Base-by-base conservation (phyloP, 1,140 invertebrate species). In the Leptinotarsa undecemlineata region DNA sequence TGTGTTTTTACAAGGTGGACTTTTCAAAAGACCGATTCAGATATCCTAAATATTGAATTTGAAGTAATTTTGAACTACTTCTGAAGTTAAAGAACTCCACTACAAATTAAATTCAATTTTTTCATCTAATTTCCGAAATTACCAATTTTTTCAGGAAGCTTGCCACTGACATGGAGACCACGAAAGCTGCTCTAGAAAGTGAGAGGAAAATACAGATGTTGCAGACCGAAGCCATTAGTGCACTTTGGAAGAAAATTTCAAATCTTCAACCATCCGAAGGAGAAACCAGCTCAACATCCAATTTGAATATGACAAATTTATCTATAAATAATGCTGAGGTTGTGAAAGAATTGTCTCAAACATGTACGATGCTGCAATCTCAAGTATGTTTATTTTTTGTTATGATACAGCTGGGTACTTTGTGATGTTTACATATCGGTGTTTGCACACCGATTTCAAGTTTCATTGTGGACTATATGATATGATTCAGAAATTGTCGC, bases 201-300 rank as follows among this genome's bases (percentile, higher is more conserved):
- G 95, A 96, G 84, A 89, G 94, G 66, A 94, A 95, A 80, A 90
- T 96, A 61, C 93, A 96, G 80, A 89, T 94, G 77, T 84, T 96
- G 61, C 95, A 96, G 85, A 94, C 96, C 90, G 94, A 96, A 85
- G 94, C 94, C 4, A 96, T 96, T 74, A 94, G 94, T 82, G 93
- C 93, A 8, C 85, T 97, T 4, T 96, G 95, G 94, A 94, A 95
- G 84, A 95, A 96, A 86, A 93, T 96, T 17, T 92, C 92, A 17
- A 89, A 89, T 3, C 83, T 93, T 71, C 90, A 93, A 78, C 87
- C 73, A 61, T 19, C 60, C 13, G 68, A 62, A 60, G 76, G 74
- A 73, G 68, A 71, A 48, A 57, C 51, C n/a, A 73, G 20, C 42
- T 64, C 68, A 21, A 47, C 26, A 60, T n/a, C 8, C 66, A 74